phyloP scores from a whole-genome alignment of 1,140 invertebrate genomes.

The Pissodes strobi region DNA sequence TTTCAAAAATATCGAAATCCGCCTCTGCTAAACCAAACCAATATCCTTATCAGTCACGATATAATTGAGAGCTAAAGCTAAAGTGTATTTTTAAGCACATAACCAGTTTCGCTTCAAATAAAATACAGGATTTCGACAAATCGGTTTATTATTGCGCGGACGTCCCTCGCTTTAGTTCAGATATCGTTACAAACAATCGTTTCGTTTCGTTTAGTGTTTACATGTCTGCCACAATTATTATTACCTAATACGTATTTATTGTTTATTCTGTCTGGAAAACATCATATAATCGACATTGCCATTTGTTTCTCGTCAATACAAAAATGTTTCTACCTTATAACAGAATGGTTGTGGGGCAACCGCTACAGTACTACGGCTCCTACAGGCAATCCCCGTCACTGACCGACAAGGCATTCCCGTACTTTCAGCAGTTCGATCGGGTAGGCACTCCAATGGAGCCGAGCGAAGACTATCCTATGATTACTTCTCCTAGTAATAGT shows the following conservation, averaged over 20 bases:
- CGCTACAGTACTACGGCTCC: slow-evolving; percentile 46
- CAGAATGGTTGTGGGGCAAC: slow-evolving; percentile 51
- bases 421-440: slow-evolving; percentile 37
- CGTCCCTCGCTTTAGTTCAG: background rate
- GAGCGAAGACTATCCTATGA: slow-evolving; percentile 42
- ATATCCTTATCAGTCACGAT: slow-evolving; percentile 25
- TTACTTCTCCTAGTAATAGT: slow-evolving; percentile 46
- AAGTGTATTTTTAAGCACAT: slow-evolving; percentile 26
- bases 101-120: slow-evolving; percentile 34
- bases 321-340: slow-evolving; percentile 46
- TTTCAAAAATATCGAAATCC: slow-evolving; percentile 1
- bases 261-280: background rate
- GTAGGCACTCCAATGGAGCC: slow-evolving; percentile 33
- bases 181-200: too few relatives aligned
- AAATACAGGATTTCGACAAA: slow-evolving; percentile 26
- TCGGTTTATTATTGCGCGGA: slow-evolving; percentile 7
- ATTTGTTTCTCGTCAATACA: too few relatives aligned
- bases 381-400: slow-evolving; percentile 6
- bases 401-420: slow-evolving; percentile 23
- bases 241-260: too few relatives aligned
- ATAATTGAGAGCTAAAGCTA: slow-evolving; percentile 27
- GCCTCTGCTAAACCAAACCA: slow-evolving; percentile 20
- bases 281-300: slow-evolving; percentile 1
- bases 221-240: too few relatives aligned
- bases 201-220: too few relatives aligned